Evolutionary conservation across 2,888 invertebrate species (phyloP).

Genomic region (Meganola albula): DNA sequence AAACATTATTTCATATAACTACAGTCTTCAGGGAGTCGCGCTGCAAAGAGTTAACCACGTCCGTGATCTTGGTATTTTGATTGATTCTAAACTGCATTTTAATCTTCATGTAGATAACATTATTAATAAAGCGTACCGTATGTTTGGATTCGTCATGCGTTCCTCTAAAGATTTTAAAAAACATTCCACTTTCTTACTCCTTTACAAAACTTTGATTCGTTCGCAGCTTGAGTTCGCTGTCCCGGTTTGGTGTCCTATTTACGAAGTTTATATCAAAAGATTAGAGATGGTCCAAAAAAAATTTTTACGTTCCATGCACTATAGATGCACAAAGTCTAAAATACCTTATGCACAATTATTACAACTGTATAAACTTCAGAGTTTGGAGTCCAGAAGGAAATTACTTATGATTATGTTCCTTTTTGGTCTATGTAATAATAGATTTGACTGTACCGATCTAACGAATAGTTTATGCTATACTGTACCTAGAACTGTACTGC

Average conservation of each 20-base stretch:
- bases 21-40: too few relatives aligned
- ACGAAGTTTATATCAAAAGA: neutral
- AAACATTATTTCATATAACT: neutral
- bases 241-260: neutral
- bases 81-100: constrained; percentile 15
- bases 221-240: constrained; percentile 12
- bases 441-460: too few relatives aligned
- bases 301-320: neutral
- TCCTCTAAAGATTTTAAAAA: constrained; percentile 7
- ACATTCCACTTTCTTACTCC: constrained; percentile 6
- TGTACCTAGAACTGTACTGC: too few relatives aligned
- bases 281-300: neutral
- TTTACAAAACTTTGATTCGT: constrained; percentile 11
- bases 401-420: too few relatives aligned
- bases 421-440: too few relatives aligned
- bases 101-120: constrained; percentile 12
- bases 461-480: too few relatives aligned
- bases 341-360: neutral
- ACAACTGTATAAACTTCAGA: neutral
- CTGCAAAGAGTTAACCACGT: neutral
- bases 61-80: constrained; percentile 12
- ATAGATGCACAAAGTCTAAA: neutral
- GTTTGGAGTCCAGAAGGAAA: neutral
- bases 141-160: constrained; percentile 17
- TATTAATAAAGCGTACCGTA: constrained; percentile 13